Evolutionary conservation across 2,797 vertebrate genomes (phyloP), one percentile per base, ranked within the genome.

Genomic region (Alfaro cultratus): DNA sequence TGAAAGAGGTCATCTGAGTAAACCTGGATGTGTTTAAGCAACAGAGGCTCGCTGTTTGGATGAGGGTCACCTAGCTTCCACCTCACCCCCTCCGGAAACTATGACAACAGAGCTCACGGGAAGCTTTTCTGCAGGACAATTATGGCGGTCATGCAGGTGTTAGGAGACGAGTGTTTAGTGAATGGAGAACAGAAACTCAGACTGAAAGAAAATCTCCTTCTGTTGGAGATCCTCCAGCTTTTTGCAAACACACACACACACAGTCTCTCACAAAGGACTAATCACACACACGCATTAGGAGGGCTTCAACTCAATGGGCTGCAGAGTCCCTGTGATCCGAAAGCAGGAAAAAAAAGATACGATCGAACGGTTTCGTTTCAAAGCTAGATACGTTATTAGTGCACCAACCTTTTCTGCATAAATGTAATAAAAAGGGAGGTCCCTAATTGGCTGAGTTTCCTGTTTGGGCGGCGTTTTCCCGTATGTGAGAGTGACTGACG

Each of bases 211-310:
- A 83, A 86, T 81, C 73, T 51, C 47, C 29, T 39, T 53, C 51
- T 45, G 53, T 43, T 26, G 18, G 53, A 75, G 39, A 60, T 60
- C 53, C 53, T 75, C n/a, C n/a, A 60, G 39, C 2, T 11, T 55
- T 55, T 74, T 36, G 11, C 13, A 88, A 53, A 53, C 49, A 53
- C 51, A 91, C 87, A 78, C 95, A 95, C 95, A 95, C 96, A 51
- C 49, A 7, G 18, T 94, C 92, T 91, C 86, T 91, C 86, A 96
- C 94, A 97, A 95, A 95, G 88, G 89, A 79, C 93, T 95, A 96
- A 97, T 97, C 96, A 95, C 87, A 88, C 81, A 75, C 55, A 90
- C 85, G 88, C 90, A 95, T 95, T 95, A 94, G 91, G 78, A 87
- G 92, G 93, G 92, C 91, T 92, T 91, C 90, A 89, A 92, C 83